Conservation (phyloP, 1,140 invertebrate species). For the Cyrtorhinus lividipennis region DNA sequence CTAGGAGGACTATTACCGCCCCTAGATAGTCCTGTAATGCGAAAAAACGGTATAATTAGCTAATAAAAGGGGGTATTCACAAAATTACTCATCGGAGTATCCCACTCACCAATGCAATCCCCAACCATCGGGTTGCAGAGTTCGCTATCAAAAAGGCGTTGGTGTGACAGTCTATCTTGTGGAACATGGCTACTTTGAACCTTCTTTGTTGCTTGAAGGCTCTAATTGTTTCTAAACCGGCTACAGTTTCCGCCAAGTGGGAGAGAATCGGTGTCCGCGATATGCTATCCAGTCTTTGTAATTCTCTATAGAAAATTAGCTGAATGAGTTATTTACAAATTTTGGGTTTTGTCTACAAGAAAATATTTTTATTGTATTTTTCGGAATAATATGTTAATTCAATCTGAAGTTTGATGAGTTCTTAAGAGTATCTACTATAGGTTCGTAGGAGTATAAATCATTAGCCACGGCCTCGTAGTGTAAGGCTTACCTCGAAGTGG, state of each 20-base stretch:
- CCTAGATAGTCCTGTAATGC: slow-evolving; percentile 62
- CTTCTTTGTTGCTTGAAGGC: slow-evolving; percentile 48
- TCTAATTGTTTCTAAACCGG: slow-evolving; percentile 50
- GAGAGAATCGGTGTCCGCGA: slow-evolving; percentile 51
- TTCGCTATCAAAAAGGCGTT: slow-evolving; percentile 62
- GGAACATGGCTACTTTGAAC: slow-evolving; percentile 47
- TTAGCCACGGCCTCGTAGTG: no score
- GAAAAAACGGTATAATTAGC: slow-evolving; percentile 20
- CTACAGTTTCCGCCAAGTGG: slow-evolving; percentile 52
- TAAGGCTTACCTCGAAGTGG: slow-evolving; percentile 50
- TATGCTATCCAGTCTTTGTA: slow-evolving; percentile 50
- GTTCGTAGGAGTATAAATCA: no score
- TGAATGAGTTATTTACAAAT: no score
- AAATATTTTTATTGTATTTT: background rate
- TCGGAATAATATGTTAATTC: background rate
- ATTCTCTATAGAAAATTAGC: slow-evolving; percentile 36
- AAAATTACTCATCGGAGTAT: no score
- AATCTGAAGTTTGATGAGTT: background rate
- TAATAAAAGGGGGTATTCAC: background rate
- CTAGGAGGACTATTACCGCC: slow-evolving; percentile 55
- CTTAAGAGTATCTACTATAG: no score
- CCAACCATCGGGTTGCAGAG: slow-evolving; percentile 66
- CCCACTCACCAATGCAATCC: slow-evolving; percentile 56
- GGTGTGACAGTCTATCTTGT: slow-evolving; percentile 53
- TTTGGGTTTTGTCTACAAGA: background rate